phyloP scores from a whole-genome alignment of 2,113 vertebrate species.

The Pardalotus punctatus region DNA sequence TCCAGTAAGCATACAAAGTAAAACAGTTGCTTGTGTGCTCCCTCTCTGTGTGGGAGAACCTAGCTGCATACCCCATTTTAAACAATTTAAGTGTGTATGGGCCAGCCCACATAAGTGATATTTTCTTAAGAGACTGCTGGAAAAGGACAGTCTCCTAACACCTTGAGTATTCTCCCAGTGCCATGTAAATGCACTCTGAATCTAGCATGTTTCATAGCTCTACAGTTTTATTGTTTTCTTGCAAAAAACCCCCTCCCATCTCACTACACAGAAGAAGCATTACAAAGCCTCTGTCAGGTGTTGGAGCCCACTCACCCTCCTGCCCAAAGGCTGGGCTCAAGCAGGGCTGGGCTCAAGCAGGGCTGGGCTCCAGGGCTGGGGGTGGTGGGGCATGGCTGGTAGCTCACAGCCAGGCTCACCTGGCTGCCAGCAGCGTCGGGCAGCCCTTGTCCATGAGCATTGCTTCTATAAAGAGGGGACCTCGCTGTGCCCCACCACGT shows the following conservation, averaged over 20 bases:
- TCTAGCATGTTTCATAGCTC: not conserved
- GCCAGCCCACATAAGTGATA: not conserved
- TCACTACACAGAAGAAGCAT: not conserved
- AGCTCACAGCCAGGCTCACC: not conserved
- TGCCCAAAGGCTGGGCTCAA: rapidly evolving
- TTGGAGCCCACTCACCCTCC: not conserved
- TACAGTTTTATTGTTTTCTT: not conserved
- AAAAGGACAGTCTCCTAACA: not conserved
- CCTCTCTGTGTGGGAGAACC: not conserved
- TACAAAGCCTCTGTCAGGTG: not conserved
- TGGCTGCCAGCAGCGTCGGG: rapidly evolving
- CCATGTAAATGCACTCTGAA: not conserved
- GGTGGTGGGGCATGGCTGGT: too few relatives aligned
- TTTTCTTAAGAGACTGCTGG: not conserved
- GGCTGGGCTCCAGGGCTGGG: too few relatives aligned
- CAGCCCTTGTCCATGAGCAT: not conserved
- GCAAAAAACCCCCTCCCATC: not conserved
- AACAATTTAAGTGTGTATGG: not conserved
- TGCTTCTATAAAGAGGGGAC: too few relatives aligned
- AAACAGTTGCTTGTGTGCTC: not conserved
- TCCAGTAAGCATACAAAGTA: not conserved
- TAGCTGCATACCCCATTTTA: not conserved
- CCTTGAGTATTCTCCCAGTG: not conserved
- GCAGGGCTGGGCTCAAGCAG: not conserved
- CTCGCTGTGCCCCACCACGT: rapidly evolving